Base-by-base conservation (phyloP, 2,797 vertebrate species). In the Allobates femoralis region DNA sequence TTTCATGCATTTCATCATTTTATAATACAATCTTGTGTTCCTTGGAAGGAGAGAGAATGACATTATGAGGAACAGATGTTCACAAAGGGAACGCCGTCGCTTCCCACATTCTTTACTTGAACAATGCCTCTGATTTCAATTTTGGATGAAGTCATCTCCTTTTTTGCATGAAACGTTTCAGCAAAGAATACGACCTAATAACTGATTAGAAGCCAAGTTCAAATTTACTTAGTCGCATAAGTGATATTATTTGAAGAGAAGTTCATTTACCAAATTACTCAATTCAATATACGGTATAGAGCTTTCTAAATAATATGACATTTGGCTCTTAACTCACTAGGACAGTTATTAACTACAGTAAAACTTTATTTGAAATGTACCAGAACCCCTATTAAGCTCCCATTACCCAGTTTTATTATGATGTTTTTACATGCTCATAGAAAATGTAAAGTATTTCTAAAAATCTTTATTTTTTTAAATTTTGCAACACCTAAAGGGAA, bases 11-110 rank as follows among this genome's bases (percentile, higher is more conserved):
- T 86, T 64, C 58, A 88, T 85, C 32, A 87, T 90, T 90, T 89
- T 75, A 84, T 84, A 90, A 86, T 53, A 56, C 73, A 85, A 78
- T 69, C 77, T 71, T 71, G 56, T 90, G 88, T 91, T 88, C 90
- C 85, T 90, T 90, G 90, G 90, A 90, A 89, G 84, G 34, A 80
- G 81, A 87, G 91, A 88, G 77, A 84, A 90, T 89, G 90, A 88
- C 84, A 89, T 84, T 80, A 89, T 89, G 84, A 84, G 75, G 60
- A 88, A 78, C 10, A 81, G 66, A n/a, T 89, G 58, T 30, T 86
- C 23, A 1, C 60, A 89, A 89, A 16, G 16, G 14, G 88, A 78
- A 85, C 81, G 46, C 78, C 75, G 62, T 84, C 58, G 19, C 15
- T 80, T 81, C 69, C 85, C 76, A 64, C 55, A 75, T 87, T 84